These are phyloP conservation scores for Therioaphis trifolii DNA, from an alignment of 2,888 invertebrate species.

Conservation along the genomic window DNA sequence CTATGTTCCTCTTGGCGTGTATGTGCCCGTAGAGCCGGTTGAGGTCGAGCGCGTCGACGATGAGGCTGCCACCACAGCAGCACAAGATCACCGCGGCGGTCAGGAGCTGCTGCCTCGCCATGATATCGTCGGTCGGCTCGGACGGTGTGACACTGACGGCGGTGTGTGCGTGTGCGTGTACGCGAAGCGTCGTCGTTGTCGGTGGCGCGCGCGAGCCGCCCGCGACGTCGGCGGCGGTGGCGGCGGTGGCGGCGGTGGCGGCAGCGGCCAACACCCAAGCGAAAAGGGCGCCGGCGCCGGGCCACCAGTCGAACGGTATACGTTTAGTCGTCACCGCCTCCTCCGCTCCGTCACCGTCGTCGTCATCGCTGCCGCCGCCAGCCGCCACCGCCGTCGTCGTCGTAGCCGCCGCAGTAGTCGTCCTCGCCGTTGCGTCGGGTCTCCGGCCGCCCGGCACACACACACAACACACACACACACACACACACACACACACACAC, in stretches of 20 bases:
- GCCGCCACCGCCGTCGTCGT: not conserved
- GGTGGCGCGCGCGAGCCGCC: constrained; percentile 18
- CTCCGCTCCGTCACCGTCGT: not conserved
- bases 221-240: constrained; percentile 19
- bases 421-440: not conserved
- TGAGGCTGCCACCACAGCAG: constrained; percentile 75
- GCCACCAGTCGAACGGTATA: constrained; percentile 23
- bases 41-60: constrained; percentile 79
- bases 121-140: constrained; percentile 51
- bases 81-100: constrained; percentile 69
- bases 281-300: constrained; percentile 51
- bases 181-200: not conserved
- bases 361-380: not conserved
- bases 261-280: constrained; percentile 56
- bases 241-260: constrained; percentile 24
- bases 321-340: constrained; percentile 27
- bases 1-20: constrained; percentile 76
- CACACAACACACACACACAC: too few relatives aligned
- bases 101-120: constrained; percentile 65
- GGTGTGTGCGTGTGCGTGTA: constrained; percentile 13
- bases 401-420: not conserved
- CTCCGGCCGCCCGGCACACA: not conserved
- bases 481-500: too few relatives aligned
- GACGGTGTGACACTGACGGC: constrained; percentile 58
- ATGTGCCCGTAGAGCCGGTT: constrained; percentile 84